Evolutionary conservation across 2,113 vertebrate species (phyloP).

Genomic region (Clarias macrocephalus): DNA sequence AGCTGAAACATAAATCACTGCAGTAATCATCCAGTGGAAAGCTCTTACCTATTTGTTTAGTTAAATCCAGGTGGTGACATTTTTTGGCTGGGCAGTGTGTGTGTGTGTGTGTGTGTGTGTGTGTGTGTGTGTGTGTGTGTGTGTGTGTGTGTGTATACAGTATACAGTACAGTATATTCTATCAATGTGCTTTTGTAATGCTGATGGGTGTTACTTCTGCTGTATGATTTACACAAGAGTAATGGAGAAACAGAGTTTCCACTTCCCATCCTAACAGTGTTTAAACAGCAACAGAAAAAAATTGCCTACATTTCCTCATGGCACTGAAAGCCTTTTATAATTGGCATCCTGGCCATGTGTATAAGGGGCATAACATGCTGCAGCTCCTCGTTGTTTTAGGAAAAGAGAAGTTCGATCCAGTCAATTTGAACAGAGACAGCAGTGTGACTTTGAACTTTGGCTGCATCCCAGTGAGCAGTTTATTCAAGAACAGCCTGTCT

Average conservation of each 20-base stretch:
- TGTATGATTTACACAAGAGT: slow-evolving; percentile 28
- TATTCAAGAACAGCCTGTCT: neutral
- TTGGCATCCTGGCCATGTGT: slow-evolving; percentile 16
- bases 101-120: too few species aligned
- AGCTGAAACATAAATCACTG: too few species aligned
- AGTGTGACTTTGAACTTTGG: slow-evolving; percentile 14
- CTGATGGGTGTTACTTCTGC: neutral
- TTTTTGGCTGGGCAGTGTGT: too few species aligned
- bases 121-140: too few species aligned
- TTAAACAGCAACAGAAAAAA: slow-evolving; percentile 24
- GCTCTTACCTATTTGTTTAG: too few species aligned
- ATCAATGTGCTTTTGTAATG: slow-evolving; percentile 28
- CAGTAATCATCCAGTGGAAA: too few species aligned
- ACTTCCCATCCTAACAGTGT: slow-evolving; percentile 13
- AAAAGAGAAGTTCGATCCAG: slow-evolving; percentile 13
- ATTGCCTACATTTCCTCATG: slow-evolving; percentile 2
- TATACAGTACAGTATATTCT: neutral
- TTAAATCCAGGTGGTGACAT: too few species aligned
- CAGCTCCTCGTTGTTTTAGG: slow-evolving; percentile 8
- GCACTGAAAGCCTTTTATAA: slow-evolving; percentile 38
- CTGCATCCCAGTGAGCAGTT: neutral
- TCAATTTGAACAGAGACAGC: slow-evolving; percentile 9
- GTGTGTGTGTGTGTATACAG: too few species aligned
- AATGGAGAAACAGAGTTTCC: slow-evolving; percentile 22
- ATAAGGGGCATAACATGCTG: neutral